These are phyloP conservation scores for Andricus curvator DNA, from an alignment of 2,888 invertebrate species.

Conservation along the genomic window DNA sequence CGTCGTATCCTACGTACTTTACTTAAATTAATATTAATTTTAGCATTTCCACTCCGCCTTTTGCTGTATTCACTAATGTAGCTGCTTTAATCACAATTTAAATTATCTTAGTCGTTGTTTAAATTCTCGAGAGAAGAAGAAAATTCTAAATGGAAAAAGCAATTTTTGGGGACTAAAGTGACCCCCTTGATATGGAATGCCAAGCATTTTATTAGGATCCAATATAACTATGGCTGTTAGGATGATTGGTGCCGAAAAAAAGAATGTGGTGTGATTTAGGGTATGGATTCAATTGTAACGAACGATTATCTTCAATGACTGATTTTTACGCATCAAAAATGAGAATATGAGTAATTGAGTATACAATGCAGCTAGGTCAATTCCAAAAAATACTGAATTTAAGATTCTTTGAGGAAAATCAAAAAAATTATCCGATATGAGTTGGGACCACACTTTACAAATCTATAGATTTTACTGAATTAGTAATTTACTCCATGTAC, in stretches of 20 bases:
- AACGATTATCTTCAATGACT: constrained; percentile 32
- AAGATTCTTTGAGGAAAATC: constrained; percentile 14
- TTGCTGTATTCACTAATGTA: not conserved
- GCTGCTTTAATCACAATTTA: not conserved
- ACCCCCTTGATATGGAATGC: constrained; percentile 31
- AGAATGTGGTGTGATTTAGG: not conserved
- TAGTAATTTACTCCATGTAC: constrained; percentile 17
- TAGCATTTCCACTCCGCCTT: not conserved
- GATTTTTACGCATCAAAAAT: constrained; percentile 5
- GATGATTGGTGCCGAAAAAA: constrained; percentile 30
- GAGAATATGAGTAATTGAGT: not conserved
- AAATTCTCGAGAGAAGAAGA: not conserved
- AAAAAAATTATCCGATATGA: constrained; percentile 11
- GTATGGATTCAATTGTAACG: constrained; percentile 39
- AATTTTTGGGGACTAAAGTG: not conserved
- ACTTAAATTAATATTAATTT: too few relatives aligned
- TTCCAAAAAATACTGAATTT: constrained; percentile 16
- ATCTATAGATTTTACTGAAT: not conserved
- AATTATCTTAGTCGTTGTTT: not conserved
- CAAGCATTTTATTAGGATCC: constrained; percentile 19
- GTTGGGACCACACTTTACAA: constrained; percentile 31
- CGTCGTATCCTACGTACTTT: too few relatives aligned
- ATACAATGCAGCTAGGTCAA: constrained; percentile 1
- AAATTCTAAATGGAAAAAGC: not conserved
- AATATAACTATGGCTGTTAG: constrained; percentile 31